Evolutionary conservation across 2,797 vertebrate species (phyloP).

Genomic region (Cyprinodon diabolis): DNA sequence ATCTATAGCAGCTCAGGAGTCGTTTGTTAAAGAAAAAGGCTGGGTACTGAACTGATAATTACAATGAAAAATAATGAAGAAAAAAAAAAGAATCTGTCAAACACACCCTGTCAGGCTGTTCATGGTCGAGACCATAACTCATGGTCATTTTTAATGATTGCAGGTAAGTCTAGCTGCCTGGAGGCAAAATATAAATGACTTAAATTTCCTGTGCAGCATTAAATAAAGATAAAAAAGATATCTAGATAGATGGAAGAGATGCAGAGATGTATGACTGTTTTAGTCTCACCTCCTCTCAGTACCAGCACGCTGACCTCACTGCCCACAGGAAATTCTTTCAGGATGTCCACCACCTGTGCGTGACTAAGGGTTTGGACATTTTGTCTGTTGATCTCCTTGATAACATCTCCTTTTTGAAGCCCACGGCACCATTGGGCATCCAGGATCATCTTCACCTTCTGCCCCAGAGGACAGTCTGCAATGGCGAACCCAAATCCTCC

Average conservation of each 20-base stretch:
- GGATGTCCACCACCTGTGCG: conserved; percentile 95
- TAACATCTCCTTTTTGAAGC: conserved; percentile 94
- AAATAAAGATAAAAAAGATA: neutral
- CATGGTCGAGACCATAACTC: neutral
- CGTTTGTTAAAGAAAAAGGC: neutral
- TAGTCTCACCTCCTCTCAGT: conserved; percentile 89
- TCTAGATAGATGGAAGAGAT: neutral
- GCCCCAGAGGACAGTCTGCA: conserved; percentile 93
- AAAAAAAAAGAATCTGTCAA: too few species aligned
- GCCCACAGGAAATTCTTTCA: conserved; percentile 94
- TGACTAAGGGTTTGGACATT: conserved; percentile 95
- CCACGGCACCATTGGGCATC: conserved; percentile 97
- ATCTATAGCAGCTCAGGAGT: neutral
- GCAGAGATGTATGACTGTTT: conserved; percentile 1
- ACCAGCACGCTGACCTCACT: conserved; percentile 93
- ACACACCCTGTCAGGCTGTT: too few species aligned
- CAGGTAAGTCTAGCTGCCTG: neutral
- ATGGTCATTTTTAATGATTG: neutral
- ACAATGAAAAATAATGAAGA: neutral
- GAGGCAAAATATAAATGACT: neutral
- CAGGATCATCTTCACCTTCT: conserved; percentile 99
- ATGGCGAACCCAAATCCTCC: conserved; percentile 99
- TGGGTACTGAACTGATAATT: neutral
- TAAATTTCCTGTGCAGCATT: neutral
- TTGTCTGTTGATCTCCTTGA: conserved; percentile 95